These are phyloP conservation scores for Drosophila ironensis DNA, from an alignment of 1,140 invertebrate genomes.

Conservation along the genomic window DNA sequence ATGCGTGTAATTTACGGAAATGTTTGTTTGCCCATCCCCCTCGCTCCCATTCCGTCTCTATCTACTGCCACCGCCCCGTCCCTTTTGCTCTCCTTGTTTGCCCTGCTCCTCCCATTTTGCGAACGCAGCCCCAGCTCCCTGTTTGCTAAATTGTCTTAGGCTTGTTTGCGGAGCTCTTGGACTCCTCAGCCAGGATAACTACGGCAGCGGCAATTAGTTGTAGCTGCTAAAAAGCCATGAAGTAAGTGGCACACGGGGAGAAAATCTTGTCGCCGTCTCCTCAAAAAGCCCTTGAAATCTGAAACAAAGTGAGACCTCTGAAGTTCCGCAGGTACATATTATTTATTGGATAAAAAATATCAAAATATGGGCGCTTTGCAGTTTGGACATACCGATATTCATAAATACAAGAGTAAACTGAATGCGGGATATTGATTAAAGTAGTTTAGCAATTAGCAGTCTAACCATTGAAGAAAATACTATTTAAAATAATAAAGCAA, in stretches of 20 bases:
- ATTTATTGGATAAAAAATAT: too few relatives aligned
- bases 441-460: too few relatives aligned
- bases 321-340: too few relatives aligned
- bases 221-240: slow-evolving; percentile 54
- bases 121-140: slow-evolving; percentile 16
- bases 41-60: background rate
- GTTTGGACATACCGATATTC: too few relatives aligned
- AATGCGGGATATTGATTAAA: too few relatives aligned
- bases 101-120: slow-evolving; percentile 1
- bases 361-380: too few relatives aligned
- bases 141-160: slow-evolving; percentile 65
- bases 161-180: slow-evolving; percentile 68
- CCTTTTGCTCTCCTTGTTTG: background rate
- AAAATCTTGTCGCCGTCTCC: too few relatives aligned
- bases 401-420: too few relatives aligned
- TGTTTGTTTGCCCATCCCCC: slow-evolving; percentile 62
- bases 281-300: too few relatives aligned
- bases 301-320: too few relatives aligned
- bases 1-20: slow-evolving; percentile 80
- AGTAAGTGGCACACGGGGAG: slow-evolving; percentile 18
- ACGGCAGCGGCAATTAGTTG: slow-evolving; percentile 59
- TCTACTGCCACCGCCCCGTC: background rate
- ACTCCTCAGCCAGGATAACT: slow-evolving; percentile 28
- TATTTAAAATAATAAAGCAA: too few relatives aligned
- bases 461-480: too few relatives aligned